Percentiles rank a stretch among this genome's conserved stretches.
phyloP scores from a whole-genome alignment of 2,888 invertebrate genomes.

The Melipona beecheii region DNA sequence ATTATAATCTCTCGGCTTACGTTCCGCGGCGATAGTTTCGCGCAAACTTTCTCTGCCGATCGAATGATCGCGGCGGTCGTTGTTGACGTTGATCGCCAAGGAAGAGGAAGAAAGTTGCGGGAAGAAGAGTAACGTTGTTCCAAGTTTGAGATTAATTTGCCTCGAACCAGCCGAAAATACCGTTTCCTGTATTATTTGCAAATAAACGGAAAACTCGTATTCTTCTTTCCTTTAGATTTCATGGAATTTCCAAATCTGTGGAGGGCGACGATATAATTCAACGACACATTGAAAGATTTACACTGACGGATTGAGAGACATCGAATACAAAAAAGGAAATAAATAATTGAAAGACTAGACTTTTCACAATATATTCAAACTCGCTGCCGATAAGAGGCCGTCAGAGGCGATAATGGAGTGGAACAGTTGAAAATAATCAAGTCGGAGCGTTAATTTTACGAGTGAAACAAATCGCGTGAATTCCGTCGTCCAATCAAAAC shows the following conservation, averaged over 20 bases:
- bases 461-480: conserved; percentile 35
- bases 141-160: background rate
- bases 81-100: background rate
- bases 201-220: too few relatives aligned
- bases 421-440: conserved; percentile 39
- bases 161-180: too few relatives aligned
- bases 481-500: conserved; percentile 42
- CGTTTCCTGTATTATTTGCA: too few relatives aligned
- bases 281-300: too few relatives aligned
- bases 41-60: background rate
- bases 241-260: too few relatives aligned
- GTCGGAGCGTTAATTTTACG: conserved; percentile 38
- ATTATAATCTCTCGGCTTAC: background rate
- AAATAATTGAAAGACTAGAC: too few relatives aligned
- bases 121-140: background rate
- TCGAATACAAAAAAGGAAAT: too few relatives aligned
- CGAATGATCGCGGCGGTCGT: background rate
- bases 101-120: background rate
- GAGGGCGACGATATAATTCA: too few relatives aligned
- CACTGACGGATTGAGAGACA: too few relatives aligned
- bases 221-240: too few relatives aligned
- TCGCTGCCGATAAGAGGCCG: conserved; percentile 11
- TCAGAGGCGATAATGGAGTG: background rate
- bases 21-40: background rate
- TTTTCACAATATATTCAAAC: too few relatives aligned